phyloP scores from a whole-genome alignment of 2,113 vertebrate genomes.

The Marmota flaviventris region DNA sequence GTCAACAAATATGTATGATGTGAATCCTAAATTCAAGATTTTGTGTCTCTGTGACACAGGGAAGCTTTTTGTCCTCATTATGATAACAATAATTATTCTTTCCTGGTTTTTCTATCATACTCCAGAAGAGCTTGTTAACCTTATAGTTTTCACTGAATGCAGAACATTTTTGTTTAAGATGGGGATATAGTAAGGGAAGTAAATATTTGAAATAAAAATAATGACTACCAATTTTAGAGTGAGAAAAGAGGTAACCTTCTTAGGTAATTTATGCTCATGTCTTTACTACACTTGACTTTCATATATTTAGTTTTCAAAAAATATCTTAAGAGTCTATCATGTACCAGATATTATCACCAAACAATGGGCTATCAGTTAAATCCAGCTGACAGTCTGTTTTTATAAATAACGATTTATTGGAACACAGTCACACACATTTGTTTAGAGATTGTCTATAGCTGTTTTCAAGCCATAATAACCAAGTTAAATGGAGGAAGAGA shows the following conservation, averaged over 20 bases:
- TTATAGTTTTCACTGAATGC: background rate
- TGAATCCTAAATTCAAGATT: background rate
- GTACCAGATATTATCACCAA: background rate
- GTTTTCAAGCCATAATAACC: background rate
- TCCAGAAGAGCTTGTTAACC: background rate
- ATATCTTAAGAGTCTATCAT: background rate
- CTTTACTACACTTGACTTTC: background rate
- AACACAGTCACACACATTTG: background rate
- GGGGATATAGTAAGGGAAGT: background rate
- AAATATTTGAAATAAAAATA: constrained; percentile 18
- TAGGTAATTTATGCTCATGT: background rate
- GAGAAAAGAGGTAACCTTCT: background rate
- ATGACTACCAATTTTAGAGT: background rate
- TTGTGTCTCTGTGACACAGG: background rate
- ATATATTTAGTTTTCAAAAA: background rate
- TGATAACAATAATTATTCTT: background rate
- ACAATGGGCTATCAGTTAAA: background rate
- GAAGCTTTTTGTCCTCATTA: background rate
- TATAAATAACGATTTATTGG: background rate
- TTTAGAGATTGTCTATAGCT: background rate
- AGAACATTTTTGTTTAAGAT: background rate
- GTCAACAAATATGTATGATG: background rate
- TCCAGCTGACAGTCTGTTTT: background rate
- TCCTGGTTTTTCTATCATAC: background rate
- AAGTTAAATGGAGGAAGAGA: background rate